phyloP scores from a whole-genome alignment of 2,888 invertebrate genomes.

The Callinectes sapidus region DNA sequence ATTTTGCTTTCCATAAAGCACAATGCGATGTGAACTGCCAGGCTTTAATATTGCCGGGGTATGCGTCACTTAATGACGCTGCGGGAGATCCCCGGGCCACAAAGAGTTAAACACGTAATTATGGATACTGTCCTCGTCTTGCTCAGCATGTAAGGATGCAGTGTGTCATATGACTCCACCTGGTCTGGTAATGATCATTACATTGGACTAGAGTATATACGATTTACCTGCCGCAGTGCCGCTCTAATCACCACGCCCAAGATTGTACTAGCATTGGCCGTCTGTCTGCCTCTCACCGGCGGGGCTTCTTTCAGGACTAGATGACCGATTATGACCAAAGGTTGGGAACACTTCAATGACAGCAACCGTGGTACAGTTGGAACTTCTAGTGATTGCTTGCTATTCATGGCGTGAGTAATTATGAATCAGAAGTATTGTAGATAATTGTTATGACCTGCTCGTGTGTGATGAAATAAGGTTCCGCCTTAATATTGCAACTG shows the following conservation, averaged over 20 bases:
- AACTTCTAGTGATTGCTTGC: not conserved
- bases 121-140: not conserved
- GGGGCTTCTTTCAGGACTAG: not conserved
- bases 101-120: not conserved
- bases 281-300: not conserved
- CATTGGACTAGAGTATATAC: not conserved
- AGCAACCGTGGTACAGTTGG: not conserved
- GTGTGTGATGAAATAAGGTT: slow-evolving; percentile 3
- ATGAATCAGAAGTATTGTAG: not conserved
- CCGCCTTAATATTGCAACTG: not conserved
- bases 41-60: not conserved
- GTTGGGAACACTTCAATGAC: not conserved
- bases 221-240: not conserved
- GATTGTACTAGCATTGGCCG: not conserved
- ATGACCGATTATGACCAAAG: not conserved
- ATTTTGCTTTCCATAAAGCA: not conserved
- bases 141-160: not conserved
- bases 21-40: not conserved
- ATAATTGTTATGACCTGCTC: not conserved
- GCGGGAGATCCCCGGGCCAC: not conserved
- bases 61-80: not conserved
- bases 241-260: not conserved
- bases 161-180: not conserved
- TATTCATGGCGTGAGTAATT: not conserved
- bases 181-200: not conserved